Evolutionary conservation across 2,888 invertebrate species (phyloP), one percentile per base, ranked within the genome.

Genomic region (Mylabris sibirica): DNA sequence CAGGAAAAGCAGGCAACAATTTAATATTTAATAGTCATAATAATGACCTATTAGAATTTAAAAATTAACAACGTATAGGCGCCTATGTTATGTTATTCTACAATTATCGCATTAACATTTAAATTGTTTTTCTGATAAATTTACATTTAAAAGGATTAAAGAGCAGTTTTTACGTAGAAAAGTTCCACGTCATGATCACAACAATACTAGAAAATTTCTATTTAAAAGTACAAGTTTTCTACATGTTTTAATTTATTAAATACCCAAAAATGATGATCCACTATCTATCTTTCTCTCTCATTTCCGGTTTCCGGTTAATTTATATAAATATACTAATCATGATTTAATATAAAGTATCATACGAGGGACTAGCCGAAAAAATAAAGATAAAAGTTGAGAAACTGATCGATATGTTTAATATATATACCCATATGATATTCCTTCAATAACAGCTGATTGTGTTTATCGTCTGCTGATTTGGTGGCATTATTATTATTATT

Each of bases 91-190:
- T 53, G 24, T 53, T 53, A 24, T 53, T 53, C 53, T 12, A 53
- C 22, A 53, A 53, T 53, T 53, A 53, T 53, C 53, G 53, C 53
- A 53, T 53, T 53, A 53, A 53, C 53, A 53, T 53, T 53, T 53
- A 53, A 53, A 53, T 53, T 53, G 53, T 53, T 53, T 53, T 53
- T 53, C 22, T 53, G 53, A 53, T 53, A 53, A 53, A 53, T 53
- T 53, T 53, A 53, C 53, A 53, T 53, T 53, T 53, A 24, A 24
- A 53, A 24, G 24, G 53, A 53, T 53, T 22, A 53, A 53, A 53
- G 53, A 53, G 53, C 53, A 20, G 8, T 49, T 49, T 20, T 49
- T 49, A 44, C 41, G 17, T 44, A 44, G 17, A 44, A 44, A 44
- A 44, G 38, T 14, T 38, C 11, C 38, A 38, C 38, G 38, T 38